phyloP scores from a whole-genome alignment of 2,113 vertebrate species.

The Murina feae region DNA sequence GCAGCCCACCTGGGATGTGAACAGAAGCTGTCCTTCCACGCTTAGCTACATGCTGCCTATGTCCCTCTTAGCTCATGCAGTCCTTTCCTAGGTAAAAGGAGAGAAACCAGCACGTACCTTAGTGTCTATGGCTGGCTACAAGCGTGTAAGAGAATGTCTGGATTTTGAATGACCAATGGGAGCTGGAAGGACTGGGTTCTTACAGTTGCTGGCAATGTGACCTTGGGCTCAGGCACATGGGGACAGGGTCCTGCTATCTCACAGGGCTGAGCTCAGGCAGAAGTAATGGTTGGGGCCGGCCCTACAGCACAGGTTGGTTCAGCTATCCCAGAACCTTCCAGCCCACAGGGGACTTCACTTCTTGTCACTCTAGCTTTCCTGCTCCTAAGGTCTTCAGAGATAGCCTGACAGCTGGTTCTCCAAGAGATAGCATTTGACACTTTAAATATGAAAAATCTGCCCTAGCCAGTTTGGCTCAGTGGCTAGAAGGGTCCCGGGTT shows the following conservation, averaged over 20 bases:
- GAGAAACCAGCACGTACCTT: not conserved
- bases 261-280: not conserved
- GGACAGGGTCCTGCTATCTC: not conserved
- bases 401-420: not conserved
- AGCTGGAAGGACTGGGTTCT: not conserved
- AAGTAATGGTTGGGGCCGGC: not conserved
- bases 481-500: not conserved
- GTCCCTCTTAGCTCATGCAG: not conserved
- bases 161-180: not conserved
- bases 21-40: not conserved
- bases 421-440: not conserved
- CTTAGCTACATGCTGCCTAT: not conserved
- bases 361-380: not conserved
- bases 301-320: not conserved
- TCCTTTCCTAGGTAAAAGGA: not conserved
- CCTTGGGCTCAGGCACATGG: not conserved
- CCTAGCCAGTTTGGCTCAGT: not conserved
- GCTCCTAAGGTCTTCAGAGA: not conserved
- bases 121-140: not conserved
- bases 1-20: not conserved
- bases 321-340: not conserved
- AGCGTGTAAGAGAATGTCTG: not conserved
- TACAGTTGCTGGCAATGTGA: not conserved
- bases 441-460: not conserved
- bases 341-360: not conserved